phyloP scores from a whole-genome alignment of 1,140 invertebrate species.

The Drosophila truncata region DNA sequence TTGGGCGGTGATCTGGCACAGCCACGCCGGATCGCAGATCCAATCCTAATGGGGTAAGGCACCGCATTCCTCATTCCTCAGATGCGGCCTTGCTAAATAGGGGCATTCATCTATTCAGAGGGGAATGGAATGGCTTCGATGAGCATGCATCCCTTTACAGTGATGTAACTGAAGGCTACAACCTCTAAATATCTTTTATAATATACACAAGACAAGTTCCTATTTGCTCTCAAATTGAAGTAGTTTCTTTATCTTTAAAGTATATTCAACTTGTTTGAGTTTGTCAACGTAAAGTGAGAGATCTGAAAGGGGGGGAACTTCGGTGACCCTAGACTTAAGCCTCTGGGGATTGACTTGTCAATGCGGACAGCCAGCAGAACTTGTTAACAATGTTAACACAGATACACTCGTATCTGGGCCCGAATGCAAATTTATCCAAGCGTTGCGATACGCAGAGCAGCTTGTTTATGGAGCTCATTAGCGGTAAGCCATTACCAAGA shows the following conservation, averaged over 20 bases:
- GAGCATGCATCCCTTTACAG: neutral
- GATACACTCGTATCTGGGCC: conserved; percentile 40
- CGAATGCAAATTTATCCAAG: conserved; percentile 78
- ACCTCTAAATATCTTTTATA: neutral
- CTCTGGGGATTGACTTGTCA: conserved; percentile 58
- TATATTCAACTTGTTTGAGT: conserved; percentile 2
- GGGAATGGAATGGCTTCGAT: conserved; percentile 11
- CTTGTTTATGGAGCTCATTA: conserved; percentile 79
- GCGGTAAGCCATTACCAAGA: conserved; percentile 69
- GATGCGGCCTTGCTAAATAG: conserved; percentile 55
- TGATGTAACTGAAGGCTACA: conserved; percentile 9
- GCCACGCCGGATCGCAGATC: neutral
- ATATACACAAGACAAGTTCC: neutral
- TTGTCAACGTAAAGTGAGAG: neutral
- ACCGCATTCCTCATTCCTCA: conserved; percentile 45
- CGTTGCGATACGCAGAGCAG: conserved; percentile 47
- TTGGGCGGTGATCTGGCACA: conserved; percentile 52
- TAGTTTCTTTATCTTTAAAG: conserved; percentile 3
- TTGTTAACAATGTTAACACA: conserved; percentile 69
- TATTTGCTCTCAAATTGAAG: conserved; percentile 7
- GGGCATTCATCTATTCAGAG: conserved; percentile 18
- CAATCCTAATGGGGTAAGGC: conserved; percentile 26
- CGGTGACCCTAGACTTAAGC: conserved; percentile 20
- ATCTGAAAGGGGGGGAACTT: conserved; percentile 11
- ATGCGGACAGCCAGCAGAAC: conserved; percentile 29